Base-by-base conservation (phyloP, 2,888 invertebrate species). In the Cephus pulcher region DNA sequence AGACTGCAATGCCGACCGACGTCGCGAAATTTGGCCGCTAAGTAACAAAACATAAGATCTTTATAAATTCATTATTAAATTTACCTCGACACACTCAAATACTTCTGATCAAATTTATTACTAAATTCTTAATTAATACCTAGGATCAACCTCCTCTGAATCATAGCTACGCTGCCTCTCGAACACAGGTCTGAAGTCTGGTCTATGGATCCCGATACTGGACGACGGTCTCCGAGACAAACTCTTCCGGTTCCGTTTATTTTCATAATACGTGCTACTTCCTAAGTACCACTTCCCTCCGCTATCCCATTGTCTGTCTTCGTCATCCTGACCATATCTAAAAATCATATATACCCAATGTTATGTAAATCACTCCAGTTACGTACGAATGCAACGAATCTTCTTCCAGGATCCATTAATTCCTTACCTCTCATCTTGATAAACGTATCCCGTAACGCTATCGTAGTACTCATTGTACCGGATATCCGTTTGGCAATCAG, bases 261-360 rank as follows among this genome's bases (percentile, higher is more conserved):
- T 91, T 84, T 90, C 90, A 78, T 90, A 88, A 82, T 88, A 86
- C 76, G 87, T 90, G 79, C 86, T 90, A 79, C 87, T 84, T 73
- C 85, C 86, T 40, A 85, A 78, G 70, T 88, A 86, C 87, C 90
- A 91, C 80, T 91, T 93, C 91, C 95, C 95, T 88, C 95, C 95
- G 73, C 95, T 94, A 86, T 95, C 95, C 95, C 95, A 96, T 86
- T 95, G 95, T 12, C 95, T 92, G 84, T 95, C 94, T 88, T 95
- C 95, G 80, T 95, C 95, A 81, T 94, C 93, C 86, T 93, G 93
- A 73, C 93, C 94, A 86, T 94, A 94, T 80, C 94, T 92, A 82
- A 68, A 82, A 82, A 69, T 73, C 33, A 71, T 2, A 71, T 23
- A 12, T 32, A 15, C 33, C 71, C 15, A 71, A 73, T 35, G 23